These are phyloP conservation scores for Odontophorus gujanensis DNA, from an alignment of 2,113 vertebrate species.

Conservation along the genomic window DNA sequence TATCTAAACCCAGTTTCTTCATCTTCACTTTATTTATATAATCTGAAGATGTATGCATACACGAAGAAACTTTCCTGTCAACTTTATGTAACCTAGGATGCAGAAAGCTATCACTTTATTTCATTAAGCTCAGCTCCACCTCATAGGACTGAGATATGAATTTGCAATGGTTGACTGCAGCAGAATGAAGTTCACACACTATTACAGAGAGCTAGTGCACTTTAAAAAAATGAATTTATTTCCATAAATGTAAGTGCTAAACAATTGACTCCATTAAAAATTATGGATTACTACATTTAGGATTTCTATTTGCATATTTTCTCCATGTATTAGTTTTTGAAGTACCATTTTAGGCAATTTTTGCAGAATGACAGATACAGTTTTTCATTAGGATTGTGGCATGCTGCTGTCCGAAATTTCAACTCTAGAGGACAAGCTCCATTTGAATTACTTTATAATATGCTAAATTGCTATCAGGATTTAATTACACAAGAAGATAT, in stretches of 20 bases:
- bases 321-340: conserved; percentile 72
- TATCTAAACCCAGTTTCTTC: background rate
- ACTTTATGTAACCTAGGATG: conserved; percentile 31
- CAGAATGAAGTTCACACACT: conserved; percentile 32
- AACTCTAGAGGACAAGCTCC: conserved; percentile 14
- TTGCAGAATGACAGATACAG: conserved; percentile 58
- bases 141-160: conserved; percentile 42
- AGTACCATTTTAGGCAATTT: conserved; percentile 68
- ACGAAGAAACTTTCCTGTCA: background rate
- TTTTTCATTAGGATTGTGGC: conserved; percentile 61
- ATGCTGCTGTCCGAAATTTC: conserved; percentile 49
- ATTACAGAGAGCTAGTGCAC: conserved; percentile 35
- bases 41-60: background rate
- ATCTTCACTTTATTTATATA: background rate
- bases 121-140: conserved; percentile 65
- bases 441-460: conserved; percentile 43
- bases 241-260: conserved; percentile 62
- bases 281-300: conserved; percentile 55
- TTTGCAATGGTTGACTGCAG: conserved; percentile 62
- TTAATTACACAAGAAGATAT: conserved; percentile 14
- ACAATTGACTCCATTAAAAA: conserved; percentile 76
- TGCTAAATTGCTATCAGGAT: conserved; percentile 37
- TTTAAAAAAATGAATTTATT: conserved; percentile 63
- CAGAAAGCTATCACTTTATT: conserved; percentile 42
- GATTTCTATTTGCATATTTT: conserved; percentile 71